Percentiles rank a stretch among this genome's conserved stretches.
These are phyloP conservation scores for Poecilobothrus nobilitatus DNA, from an alignment of 2,888 invertebrate genomes.

Conservation along the genomic window DNA sequence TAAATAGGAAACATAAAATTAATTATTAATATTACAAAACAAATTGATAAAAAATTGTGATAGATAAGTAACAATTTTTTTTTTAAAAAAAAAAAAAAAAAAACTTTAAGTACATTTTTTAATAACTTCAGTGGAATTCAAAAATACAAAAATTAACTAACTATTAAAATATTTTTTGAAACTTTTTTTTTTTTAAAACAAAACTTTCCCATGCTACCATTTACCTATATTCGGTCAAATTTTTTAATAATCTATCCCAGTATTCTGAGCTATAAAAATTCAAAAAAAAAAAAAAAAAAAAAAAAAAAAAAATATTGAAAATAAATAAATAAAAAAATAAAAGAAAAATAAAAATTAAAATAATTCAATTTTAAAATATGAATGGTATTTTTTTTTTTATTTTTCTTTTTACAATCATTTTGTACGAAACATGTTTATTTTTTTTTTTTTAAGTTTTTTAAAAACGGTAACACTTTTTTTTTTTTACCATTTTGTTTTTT, in stretches of 20 bases:
- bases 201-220: conserved; percentile 23
- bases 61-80: no score
- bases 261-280: conserved; percentile 45
- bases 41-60: no score
- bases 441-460: not conserved
- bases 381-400: no score
- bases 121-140: not conserved
- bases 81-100: no score
- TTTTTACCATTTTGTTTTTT: no score
- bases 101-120: no score
- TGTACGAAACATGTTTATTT: no score
- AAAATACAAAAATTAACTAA: not conserved
- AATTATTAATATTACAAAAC: no score
- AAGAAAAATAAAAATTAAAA: not conserved
- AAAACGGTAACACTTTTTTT: no score
- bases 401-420: conserved; percentile 9
- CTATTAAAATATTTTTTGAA: not conserved
- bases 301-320: conserved; percentile 9
- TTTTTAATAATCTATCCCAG: conserved; percentile 47
- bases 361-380: no score
- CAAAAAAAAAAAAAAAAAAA: conserved; percentile 29
- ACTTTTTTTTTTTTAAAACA: conserved; percentile 11
- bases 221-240: conserved; percentile 46
- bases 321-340: conserved; percentile 9
- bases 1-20: no score